Evolutionary conservation across 2,888 invertebrate species (phyloP).

Genomic region (Frankliniella intonsa): DNA sequence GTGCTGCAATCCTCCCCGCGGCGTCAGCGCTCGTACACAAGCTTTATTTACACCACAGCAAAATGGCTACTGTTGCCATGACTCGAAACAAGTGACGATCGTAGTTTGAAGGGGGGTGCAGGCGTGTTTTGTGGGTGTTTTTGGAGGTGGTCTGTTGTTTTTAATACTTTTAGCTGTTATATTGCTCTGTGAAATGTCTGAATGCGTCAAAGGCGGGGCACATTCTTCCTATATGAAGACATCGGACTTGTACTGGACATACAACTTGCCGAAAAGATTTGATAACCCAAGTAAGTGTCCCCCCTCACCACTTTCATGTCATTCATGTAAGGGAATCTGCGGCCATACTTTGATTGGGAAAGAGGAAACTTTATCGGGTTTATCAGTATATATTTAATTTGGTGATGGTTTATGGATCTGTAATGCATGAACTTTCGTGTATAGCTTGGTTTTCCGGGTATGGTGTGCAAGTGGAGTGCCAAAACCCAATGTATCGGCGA

Average conservation of each 20-base stretch:
- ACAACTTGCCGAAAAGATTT: conserved; percentile 14
- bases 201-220: not conserved
- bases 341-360: too few species aligned
- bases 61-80: conserved; percentile 13
- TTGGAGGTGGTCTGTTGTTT: not conserved
- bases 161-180: too few species aligned
- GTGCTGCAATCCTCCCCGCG: too few species aligned
- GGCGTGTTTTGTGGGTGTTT: not conserved
- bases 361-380: too few species aligned
- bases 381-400: too few species aligned
- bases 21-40: too few species aligned
- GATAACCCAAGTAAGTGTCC: not conserved
- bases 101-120: not conserved
- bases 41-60: not conserved
- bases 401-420: not conserved
- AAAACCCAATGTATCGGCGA: conserved; percentile 12
- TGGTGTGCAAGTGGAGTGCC: not conserved
- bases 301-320: not conserved
- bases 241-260: conserved; percentile 3
- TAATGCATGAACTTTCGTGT: not conserved
- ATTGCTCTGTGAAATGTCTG: not conserved
- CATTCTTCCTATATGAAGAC: not conserved
- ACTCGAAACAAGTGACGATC: not conserved
- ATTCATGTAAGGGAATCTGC: not conserved
- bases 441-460: not conserved